Conservation (phyloP, 2,797 vertebrate genomes). For the Sarcophilus harrisii region DNA sequence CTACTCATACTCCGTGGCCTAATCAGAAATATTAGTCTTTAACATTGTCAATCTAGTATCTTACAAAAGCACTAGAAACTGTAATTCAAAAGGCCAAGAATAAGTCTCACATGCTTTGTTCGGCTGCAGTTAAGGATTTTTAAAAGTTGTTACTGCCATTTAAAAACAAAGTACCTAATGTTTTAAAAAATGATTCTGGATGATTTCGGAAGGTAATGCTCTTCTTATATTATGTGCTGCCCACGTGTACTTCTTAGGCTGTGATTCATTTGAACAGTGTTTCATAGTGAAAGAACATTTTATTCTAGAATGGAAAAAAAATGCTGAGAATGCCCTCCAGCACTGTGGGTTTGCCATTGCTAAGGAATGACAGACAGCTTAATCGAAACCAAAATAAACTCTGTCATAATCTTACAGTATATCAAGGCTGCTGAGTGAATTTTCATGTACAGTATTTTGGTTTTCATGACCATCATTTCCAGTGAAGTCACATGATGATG, state of each 20-base stretch:
- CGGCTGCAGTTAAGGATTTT: constrained; percentile 56
- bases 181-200: constrained; percentile 56
- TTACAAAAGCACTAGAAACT: constrained; percentile 37
- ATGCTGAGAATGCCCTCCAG: constrained; percentile 31
- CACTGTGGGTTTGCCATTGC: constrained; percentile 46
- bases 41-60: constrained; percentile 15
- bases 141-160: constrained; percentile 69
- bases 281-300: constrained; percentile 75
- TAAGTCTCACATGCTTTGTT: constrained; percentile 54
- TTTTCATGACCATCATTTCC: constrained; percentile 54
- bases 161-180: constrained; percentile 69
- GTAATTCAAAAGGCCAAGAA: constrained; percentile 62
- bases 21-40: constrained; percentile 36
- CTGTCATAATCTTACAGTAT: constrained; percentile 28
- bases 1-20: constrained; percentile 50
- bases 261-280: constrained; percentile 70
- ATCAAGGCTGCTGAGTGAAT: constrained; percentile 36
- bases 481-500: constrained; percentile 33
- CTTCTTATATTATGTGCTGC: constrained; percentile 76
- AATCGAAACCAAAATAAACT: constrained; percentile 54
- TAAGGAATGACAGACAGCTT: constrained; percentile 48
- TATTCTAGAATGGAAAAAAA: constrained; percentile 64
- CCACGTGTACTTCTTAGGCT: constrained; percentile 67
- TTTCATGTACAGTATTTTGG: constrained; percentile 49
- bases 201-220: constrained; percentile 69